A percentile compares a stretch with the other conserved stretches of the same genome.
Evolutionary conservation across 2,797 vertebrate genomes (phyloP).

Genomic region (Malurus leucopterus): DNA sequence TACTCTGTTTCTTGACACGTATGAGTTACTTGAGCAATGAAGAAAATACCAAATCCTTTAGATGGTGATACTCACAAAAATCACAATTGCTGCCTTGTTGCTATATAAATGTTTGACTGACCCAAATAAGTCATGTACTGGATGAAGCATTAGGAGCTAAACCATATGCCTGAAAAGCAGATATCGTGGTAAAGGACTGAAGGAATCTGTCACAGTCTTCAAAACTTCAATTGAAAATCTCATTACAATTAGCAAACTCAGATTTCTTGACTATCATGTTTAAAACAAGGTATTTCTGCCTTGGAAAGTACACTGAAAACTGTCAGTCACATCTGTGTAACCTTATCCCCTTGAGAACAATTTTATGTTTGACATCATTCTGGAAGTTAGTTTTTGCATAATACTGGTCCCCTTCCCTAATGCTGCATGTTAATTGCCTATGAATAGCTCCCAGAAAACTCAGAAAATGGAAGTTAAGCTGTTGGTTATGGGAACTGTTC

Average conservation of each 20-base stretch:
- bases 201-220: background rate
- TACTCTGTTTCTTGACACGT: background rate
- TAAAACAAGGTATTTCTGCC: background rate
- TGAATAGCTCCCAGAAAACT: background rate
- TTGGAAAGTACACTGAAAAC: background rate
- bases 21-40: background rate
- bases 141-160: background rate
- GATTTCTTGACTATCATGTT: background rate
- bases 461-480: background rate
- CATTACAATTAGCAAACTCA: background rate
- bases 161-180: background rate
- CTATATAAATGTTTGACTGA: background rate
- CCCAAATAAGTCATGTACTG: background rate
- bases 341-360: background rate
- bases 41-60: background rate
- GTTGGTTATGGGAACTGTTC: background rate
- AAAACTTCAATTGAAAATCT: background rate
- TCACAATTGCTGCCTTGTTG: background rate
- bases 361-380: background rate
- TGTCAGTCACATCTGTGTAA: background rate
- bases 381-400: background rate
- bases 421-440: background rate
- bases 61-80: background rate
- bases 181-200: background rate
- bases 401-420: background rate